phyloP scores from a whole-genome alignment of 2,113 vertebrate species.

The Brachypteracias leptosomus region DNA sequence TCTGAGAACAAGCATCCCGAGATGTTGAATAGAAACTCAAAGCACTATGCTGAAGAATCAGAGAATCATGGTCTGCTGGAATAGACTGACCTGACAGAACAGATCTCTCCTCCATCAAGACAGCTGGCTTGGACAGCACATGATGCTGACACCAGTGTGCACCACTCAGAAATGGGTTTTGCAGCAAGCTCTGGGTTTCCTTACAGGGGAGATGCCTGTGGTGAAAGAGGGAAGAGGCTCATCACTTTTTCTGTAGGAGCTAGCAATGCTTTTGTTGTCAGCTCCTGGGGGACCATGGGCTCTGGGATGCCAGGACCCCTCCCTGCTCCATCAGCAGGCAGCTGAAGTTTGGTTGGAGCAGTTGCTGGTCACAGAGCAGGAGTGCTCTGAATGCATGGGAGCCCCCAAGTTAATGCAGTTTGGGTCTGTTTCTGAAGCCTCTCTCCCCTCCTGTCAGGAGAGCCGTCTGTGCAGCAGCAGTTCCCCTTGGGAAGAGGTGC shows the following conservation, averaged over 20 bases:
- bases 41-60: background rate
- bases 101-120: background rate
- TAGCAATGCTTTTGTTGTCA: background rate
- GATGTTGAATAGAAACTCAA: background rate
- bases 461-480: conserved; percentile 70
- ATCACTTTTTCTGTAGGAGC: background rate
- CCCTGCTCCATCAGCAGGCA: background rate
- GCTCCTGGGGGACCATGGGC: fast-evolving
- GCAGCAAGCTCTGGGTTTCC: background rate
- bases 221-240: too few relatives aligned
- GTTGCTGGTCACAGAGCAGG: background rate
- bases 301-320: background rate
- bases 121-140: too few relatives aligned
- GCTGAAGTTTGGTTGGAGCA: background rate
- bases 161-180: background rate
- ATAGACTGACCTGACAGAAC: background rate
- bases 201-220: background rate
- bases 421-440: conserved; percentile 63
- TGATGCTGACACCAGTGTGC: background rate
- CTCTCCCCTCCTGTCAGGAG: conserved; percentile 29
- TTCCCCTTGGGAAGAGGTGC: conserved; percentile 90
- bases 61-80: background rate
- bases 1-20: background rate
- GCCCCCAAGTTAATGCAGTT: background rate
- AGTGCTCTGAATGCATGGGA: background rate